phyloP scores from a whole-genome alignment of 2,113 vertebrate species.

The Brachypodius melanocephalos region DNA sequence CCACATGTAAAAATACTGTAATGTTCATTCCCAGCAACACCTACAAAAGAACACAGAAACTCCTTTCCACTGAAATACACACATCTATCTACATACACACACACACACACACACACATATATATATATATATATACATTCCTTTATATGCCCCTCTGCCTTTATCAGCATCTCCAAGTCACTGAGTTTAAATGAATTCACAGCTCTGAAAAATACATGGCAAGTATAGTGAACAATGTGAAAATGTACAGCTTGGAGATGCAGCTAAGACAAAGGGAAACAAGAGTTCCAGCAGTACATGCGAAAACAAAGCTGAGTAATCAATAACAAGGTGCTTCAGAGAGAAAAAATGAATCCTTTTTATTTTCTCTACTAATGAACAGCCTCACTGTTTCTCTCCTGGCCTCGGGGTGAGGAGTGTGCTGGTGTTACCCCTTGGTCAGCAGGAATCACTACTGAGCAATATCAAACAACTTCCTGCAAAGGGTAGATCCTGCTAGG shows the following conservation, averaged over 20 bases:
- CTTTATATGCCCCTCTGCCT: background rate
- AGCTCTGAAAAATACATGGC: background rate
- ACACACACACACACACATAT: fast-evolving
- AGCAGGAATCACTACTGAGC: background rate
- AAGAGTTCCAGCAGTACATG: background rate
- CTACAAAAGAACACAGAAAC: background rate
- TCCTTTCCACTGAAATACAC: background rate
- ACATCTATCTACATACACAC: background rate
- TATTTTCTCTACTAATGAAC: background rate
- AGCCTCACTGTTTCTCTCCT: background rate
- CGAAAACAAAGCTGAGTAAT: background rate
- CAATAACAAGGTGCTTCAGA: background rate
- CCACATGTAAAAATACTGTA: background rate
- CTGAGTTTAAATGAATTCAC: background rate
- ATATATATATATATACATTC: background rate
- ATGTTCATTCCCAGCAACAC: background rate
- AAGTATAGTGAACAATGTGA: background rate
- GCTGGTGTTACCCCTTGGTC: background rate
- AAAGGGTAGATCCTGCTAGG: background rate
- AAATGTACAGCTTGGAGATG: background rate
- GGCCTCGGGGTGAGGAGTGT: background rate
- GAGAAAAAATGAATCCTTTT: background rate
- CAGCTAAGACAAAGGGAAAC: background rate
- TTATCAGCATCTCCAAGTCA: background rate
- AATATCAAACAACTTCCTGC: background rate